Conservation (phyloP, 2,113 vertebrate species). For the Thamnophis sirtalis region DNA sequence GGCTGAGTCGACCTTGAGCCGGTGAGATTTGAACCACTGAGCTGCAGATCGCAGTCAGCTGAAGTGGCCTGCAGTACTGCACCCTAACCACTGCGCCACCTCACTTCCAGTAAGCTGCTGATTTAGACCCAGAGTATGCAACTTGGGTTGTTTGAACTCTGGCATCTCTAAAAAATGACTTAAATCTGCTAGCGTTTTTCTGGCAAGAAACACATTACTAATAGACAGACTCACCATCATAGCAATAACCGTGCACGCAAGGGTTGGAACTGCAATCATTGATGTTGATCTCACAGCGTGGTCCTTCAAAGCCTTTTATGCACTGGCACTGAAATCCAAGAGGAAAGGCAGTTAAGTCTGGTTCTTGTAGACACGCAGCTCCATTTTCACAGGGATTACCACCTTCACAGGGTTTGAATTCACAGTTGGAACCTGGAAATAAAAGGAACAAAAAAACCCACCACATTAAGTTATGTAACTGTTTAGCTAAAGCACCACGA, state of each 20-base stretch:
- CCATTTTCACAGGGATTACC: conserved; percentile 77
- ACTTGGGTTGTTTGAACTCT: conserved; percentile 25
- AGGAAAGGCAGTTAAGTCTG: conserved; percentile 69
- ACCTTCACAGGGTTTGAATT: conserved; percentile 74
- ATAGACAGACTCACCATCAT: conserved; percentile 69
- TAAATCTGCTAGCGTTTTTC: conserved; percentile 24
- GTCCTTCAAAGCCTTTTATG: conserved; percentile 71
- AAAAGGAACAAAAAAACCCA: conserved; percentile 11
- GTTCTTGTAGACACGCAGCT: conserved; percentile 72
- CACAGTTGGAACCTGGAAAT: conserved; percentile 73
- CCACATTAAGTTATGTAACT: conserved; percentile 29
- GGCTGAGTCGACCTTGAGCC: too few relatives aligned
- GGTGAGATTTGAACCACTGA: too few relatives aligned
- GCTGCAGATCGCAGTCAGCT: too few relatives aligned
- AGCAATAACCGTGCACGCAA: conserved; percentile 77
- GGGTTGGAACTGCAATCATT: conserved; percentile 77
- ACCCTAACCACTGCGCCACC: too few relatives aligned
- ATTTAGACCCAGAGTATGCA: conserved; percentile 31
- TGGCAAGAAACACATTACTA: conserved; percentile 18
- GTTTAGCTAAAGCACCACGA: background rate
- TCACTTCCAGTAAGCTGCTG: conserved; percentile 11
- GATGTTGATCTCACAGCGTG: conserved; percentile 77
- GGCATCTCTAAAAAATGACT: conserved; percentile 35
- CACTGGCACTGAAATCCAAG: conserved; percentile 77
- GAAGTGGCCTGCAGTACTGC: too few relatives aligned